Conservation (phyloP, 2,888 invertebrate genomes). For the Tachina lurida region DNA sequence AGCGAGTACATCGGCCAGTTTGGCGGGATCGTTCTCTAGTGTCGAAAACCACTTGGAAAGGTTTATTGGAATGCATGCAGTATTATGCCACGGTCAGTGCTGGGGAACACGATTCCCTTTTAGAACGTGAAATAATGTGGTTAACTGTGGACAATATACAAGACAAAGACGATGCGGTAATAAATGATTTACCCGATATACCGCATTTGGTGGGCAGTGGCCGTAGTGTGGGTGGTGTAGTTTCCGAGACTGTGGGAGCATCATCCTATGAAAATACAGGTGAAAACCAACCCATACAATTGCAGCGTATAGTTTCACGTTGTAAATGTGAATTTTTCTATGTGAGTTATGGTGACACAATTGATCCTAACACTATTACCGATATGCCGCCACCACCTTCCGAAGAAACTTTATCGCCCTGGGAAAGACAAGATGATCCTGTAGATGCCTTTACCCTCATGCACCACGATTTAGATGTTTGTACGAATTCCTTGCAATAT, state of each 20-base stretch:
- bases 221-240: slow-evolving; percentile 98
- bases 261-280: slow-evolving; percentile 87
- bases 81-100: slow-evolving; percentile 99
- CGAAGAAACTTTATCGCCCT: slow-evolving; percentile 88
- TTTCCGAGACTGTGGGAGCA: slow-evolving; percentile 94
- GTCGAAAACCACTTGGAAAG: slow-evolving; percentile 98
- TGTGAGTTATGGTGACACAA: slow-evolving; percentile 93
- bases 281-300: slow-evolving; percentile 85
- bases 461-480: slow-evolving; percentile 99
- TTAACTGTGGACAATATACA: slow-evolving; percentile 96
- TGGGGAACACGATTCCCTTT: slow-evolving; percentile 87
- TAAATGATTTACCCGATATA: slow-evolving; percentile 91
- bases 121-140: slow-evolving; percentile 97
- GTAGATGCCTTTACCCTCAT: slow-evolving; percentile 98
- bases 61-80: slow-evolving; percentile 98
- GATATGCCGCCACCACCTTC: slow-evolving; percentile 89
- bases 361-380: slow-evolving; percentile 84
- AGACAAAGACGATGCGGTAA: slow-evolving; percentile 90
- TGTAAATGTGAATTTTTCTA: slow-evolving; percentile 99
- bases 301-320: slow-evolving; percentile 98
- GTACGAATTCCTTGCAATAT: slow-evolving; percentile 96
- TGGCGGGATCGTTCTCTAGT: slow-evolving; percentile 94
- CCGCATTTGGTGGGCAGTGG: slow-evolving; percentile 96
- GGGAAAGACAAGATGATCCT: slow-evolving; percentile 92
- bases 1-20: slow-evolving; percentile 93